Conservation (phyloP, 2,797 vertebrate genomes). For the Coreius guichenoti region DNA sequence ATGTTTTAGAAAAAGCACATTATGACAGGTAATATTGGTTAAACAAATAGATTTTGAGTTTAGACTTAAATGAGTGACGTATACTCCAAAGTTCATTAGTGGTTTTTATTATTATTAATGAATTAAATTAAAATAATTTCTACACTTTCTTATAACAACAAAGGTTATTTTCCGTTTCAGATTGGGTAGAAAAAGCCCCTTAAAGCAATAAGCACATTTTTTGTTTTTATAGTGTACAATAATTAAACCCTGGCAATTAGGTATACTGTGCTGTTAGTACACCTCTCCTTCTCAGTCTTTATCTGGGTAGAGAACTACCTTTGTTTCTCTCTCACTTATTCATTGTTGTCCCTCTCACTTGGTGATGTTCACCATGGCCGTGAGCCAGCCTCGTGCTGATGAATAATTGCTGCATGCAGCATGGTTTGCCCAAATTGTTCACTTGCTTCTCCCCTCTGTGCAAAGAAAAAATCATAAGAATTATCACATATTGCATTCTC, state of each 20-base stretch:
- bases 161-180: not conserved
- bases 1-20: no score
- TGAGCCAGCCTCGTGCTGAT: constrained; percentile 33
- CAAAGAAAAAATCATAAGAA: constrained; percentile 37
- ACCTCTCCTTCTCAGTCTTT: not conserved
- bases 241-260: constrained; percentile 22
- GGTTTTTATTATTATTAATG: not conserved
- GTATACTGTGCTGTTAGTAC: not conserved
- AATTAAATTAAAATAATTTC: not conserved
- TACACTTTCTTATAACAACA: not conserved
- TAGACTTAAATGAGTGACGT: no score
- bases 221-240: constrained; percentile 9
- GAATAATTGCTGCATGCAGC: constrained; percentile 44
- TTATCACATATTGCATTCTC: constrained; percentile 16
- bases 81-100: not conserved
- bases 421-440: constrained; percentile 27
- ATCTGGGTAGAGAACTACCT: not conserved
- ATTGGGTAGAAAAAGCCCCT: not conserved
- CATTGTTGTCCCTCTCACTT: constrained; percentile 23
- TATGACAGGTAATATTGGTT: no score
- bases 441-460: constrained; percentile 22
- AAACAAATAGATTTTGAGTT: no score
- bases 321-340: constrained; percentile 18
- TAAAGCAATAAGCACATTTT: not conserved
- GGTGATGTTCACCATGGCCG: constrained; percentile 30